phyloP scores from a whole-genome alignment of 2,888 invertebrate species.

The Aphodius sticticus region DNA sequence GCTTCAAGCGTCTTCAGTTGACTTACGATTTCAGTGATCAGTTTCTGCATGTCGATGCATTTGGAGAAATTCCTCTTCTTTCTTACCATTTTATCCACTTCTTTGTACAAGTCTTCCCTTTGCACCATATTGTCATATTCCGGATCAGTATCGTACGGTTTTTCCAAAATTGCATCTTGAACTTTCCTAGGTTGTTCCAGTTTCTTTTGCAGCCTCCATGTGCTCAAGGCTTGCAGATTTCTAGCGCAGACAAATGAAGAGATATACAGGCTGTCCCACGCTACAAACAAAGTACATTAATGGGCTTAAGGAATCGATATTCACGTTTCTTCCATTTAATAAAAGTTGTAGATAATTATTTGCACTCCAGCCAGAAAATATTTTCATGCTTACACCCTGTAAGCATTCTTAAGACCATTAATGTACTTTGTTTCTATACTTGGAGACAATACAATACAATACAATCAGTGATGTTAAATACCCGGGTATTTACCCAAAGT shows the following conservation, averaged over 20 bases:
- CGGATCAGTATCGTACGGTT: conserved; percentile 67
- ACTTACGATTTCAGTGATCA: conserved; percentile 57
- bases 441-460: no score
- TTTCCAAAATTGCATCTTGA: conserved; percentile 32
- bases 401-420: no score
- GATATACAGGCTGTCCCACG: background rate
- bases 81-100: conserved; percentile 48
- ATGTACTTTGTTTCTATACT: no score
- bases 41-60: conserved; percentile 59
- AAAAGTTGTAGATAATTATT: no score
- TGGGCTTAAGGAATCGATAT: no score
- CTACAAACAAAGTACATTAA: no score
- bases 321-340: no score
- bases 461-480: no score
- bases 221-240: conserved; percentile 35
- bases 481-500: no score
- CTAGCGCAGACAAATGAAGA: conserved; percentile 17
- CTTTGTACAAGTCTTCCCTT: conserved; percentile 53
- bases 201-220: conserved; percentile 38
- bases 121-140: conserved; percentile 65
- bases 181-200: conserved; percentile 32
- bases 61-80: conserved; percentile 52
- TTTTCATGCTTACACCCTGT: no score
- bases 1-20: conserved; percentile 55
- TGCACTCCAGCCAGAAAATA: no score